Base-by-base conservation (phyloP, 2,888 invertebrate species). In the Limulus polyphemus region DNA sequence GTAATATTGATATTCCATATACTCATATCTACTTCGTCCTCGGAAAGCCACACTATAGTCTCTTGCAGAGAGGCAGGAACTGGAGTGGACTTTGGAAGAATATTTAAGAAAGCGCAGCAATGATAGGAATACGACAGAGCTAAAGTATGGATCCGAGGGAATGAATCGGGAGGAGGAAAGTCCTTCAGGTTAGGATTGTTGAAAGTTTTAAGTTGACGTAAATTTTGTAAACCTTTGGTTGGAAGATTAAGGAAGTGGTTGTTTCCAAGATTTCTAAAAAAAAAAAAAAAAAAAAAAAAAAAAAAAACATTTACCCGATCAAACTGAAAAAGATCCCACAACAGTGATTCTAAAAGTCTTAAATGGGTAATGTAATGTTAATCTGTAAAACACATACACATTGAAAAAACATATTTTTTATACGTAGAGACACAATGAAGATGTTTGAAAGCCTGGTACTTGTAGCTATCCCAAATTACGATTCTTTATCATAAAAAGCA, bases 71-170 rank as follows among this genome's bases (percentile, higher is more conserved):
- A 56, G 9, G 64, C 57, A 1, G 66, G 62, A 5, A 62, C 55
- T 13, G 63, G 62, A 16, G 60, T 32, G 11, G 65, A 47, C 49
- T 63, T 62, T 10, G 17, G 13, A 9, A 62, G 56, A 11, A 66
- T 56, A 4, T 86, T 84, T 73, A 89, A 76, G 78, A 90, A 93
- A 67, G 90, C 87, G 78, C 95, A 95, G 79, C 95, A 97, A 76
- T 97, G 95, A 79, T 95, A 97, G 69, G 95, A 94, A 77, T 94
- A 95, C 1, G 93, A 89, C 51, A 95, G 79, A 52, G 89, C 85
- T 73, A 94, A 80, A 11, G 86, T 87, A 79, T 88, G 85, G 68
- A 94, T 89, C 49, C 86, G 80, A 0, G 93, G 94, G 77, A 95
- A 91, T 60, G 84, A 81, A 67, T 88, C 87, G 0, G 92, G 89